Base-by-base conservation (phyloP, 1,140 invertebrate genomes). In the Drosophila parabipectinata region DNA sequence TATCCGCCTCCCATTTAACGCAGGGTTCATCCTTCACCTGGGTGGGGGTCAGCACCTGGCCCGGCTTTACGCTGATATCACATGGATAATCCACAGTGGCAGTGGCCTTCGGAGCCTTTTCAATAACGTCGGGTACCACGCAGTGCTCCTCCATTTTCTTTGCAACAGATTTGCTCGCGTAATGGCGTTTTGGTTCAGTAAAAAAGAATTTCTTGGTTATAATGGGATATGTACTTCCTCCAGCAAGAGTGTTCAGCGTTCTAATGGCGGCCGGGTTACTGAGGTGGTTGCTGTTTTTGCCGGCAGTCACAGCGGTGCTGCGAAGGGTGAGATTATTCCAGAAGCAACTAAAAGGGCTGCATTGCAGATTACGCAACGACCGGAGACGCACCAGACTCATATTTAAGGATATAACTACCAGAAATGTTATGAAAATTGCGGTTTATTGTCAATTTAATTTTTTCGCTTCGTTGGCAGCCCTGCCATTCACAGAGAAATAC, bases 1-100 rank as follows among this genome's bases (percentile, higher is more conserved):
- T 21, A 21, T 96, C 94, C 1, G 94, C 94, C 10, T 93, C 92
- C 94, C 95, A 97, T 34, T 94, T 93, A 1, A 97, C 94, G 0
- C 85, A 92, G 1, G 96, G 95, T 71, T 93, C 92, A 90, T 95
- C 93, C 84, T 96, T 96, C 1, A 96, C 95, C 80, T 95, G 94
- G 1, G 95, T 96, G 9, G 94, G 94, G 64, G 95, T 94, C 64
- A 96, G 87, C 58, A 94, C 94, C 87, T 95, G 95, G 2, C 95
- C 95, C 55, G 93, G 77, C 4, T 95, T 92, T 0, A 95, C 94
- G 4, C 79, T 83, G 0, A 94, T 82, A 21, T 93, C 93, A 56
- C 71, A 12, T 4, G 39, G 50, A 53, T 89, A 89, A 28, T 76
- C 34, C 12, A 88, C 72, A 1, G 53, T 37, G 8, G 56, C 61